Evolutionary conservation across 2,888 invertebrate species (phyloP).

Genomic region (Eupithecia dodoneata): DNA sequence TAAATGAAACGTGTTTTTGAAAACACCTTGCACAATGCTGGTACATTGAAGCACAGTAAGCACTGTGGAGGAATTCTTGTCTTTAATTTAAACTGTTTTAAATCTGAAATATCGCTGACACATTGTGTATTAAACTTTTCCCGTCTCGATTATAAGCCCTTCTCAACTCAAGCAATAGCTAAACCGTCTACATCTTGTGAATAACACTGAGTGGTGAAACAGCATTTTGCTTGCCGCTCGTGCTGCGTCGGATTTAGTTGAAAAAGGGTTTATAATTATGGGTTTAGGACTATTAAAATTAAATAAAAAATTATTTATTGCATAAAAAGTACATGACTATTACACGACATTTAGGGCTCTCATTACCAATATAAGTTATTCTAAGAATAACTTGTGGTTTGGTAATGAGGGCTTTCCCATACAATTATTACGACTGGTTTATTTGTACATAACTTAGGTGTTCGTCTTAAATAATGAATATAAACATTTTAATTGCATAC

Average conservation of each 20-base stretch:
- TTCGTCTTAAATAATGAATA: no score
- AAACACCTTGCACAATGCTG: neutral
- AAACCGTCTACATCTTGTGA: neutral
- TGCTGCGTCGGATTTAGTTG: neutral
- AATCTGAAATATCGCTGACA: neutral
- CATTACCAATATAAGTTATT: no score
- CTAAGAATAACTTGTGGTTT: no score
- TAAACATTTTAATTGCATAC: no score
- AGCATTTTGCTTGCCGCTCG: neutral
- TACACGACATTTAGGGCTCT: no score
- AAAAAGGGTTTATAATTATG: neutral
- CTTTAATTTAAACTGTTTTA: neutral
- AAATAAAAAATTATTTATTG: no score
- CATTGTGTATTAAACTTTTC: neutral
- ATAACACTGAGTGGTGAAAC: neutral
- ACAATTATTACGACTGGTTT: no score
- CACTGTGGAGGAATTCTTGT: neutral
- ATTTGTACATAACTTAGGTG: no score
- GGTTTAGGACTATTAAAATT: neutral
- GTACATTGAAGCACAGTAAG: neutral
- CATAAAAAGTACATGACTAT: no score
- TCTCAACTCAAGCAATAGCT: neutral
- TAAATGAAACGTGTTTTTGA: neutral
- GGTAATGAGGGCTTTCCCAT: no score
- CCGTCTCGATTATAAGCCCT: neutral